Evolutionary conservation across 2,888 invertebrate species (phyloP), one percentile per base, ranked within the genome.

Genomic region (Monopis laevigella): DNA sequence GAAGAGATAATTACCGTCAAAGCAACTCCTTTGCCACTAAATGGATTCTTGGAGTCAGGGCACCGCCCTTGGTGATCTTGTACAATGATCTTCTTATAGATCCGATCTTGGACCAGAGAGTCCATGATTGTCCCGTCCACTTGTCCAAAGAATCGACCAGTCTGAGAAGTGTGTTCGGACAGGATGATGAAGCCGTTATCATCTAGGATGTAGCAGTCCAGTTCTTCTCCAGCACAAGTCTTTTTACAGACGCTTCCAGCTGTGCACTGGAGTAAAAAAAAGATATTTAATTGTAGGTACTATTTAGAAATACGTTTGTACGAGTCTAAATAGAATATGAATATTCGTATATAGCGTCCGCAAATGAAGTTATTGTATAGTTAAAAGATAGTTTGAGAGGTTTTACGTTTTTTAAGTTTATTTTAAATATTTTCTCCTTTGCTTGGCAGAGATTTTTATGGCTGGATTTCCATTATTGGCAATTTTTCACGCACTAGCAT

Each of bases 41-140:
- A 86, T 32, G 86, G 86, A 52, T 86, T 87, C 40, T 85, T 83
- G 28, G 86, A 86, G 53, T 85, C 85, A 0, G 88, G 87, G 58
- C 95, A 96, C 28, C 91, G 84, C 1, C 93, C 95, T 66, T 96
- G 96, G 59, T 94, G 93, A 60, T 96, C 95, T 51, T 90, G 90
- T 1, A 95, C 89, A 0, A 89, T 86, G 2, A 96, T 88, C 62
- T 92, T 90, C 58, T 92, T 92, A 68, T 93, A 96, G 55, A 96
- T 94, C 47, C 90, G 86, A 58, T 93, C 93, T 60, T 95, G 93
- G 0, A 96, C 94, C 40, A 95, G 71, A 0, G 93, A 93, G 67
- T 95, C 93, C 93, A 96, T 94, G 46, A 96, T 93, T 10, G 94
- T 94, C 13, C 94, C 94, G 63, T 96, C 96, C 29, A 96, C 90